These are phyloP conservation scores for Zeuzera pyrina DNA, from an alignment of 2,888 invertebrate species.

Conservation along the genomic window DNA sequence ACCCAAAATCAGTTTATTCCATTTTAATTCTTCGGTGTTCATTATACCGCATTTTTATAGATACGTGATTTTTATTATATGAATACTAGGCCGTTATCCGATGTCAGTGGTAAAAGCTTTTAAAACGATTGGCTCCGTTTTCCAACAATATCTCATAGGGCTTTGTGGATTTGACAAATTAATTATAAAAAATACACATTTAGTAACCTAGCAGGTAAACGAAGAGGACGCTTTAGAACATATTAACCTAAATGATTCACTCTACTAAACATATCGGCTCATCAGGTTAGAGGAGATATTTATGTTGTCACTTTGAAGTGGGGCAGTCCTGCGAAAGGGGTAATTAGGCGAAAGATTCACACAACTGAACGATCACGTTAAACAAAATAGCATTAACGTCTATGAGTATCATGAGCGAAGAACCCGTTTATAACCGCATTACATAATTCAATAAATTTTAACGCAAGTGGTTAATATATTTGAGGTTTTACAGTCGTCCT, in stretches of 20 bases:
- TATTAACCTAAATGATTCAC: conserved; percentile 42
- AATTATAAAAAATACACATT: conserved; percentile 9
- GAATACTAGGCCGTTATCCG: conserved; percentile 29
- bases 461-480: no score
- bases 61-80: neutral
- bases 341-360: conserved; percentile 68
- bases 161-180: conserved; percentile 10
- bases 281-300: conserved; percentile 36
- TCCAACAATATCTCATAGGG: conserved; percentile 29
- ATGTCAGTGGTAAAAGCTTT: conserved; percentile 44
- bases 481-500: no score
- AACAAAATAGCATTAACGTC: conserved; percentile 63
- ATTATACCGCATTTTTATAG: neutral
- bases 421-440: conserved; percentile 39
- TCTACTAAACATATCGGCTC: conserved; percentile 17
- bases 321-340: conserved; percentile 52
- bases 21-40: neutral
- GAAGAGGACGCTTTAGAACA: conserved; percentile 24
- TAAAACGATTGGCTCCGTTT: conserved; percentile 52
- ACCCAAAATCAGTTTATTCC: neutral
- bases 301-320: conserved; percentile 59
- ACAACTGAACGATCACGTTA: conserved; percentile 55
- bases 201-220: neutral
- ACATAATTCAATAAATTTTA: no score
- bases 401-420: conserved; percentile 63